Base-by-base conservation (phyloP, 2,113 vertebrate species). In the Chloropsis hardwickii region DNA sequence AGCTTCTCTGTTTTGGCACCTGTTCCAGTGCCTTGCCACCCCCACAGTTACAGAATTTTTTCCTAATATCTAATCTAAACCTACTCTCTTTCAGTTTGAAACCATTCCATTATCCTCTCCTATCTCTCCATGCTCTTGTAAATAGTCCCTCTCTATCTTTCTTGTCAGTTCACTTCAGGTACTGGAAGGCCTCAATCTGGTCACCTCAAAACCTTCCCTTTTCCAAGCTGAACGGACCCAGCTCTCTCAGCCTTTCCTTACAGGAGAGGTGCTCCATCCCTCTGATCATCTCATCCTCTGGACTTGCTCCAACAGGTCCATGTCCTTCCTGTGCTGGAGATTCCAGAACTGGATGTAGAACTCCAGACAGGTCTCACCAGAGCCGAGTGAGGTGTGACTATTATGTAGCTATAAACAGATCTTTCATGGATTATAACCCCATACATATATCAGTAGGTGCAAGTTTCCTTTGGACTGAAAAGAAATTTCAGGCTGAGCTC, bases 391-490 rank as follows among this genome's bases (percentile, higher is more conserved):
- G 47, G 6, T 61, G n/a, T 54, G 60, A 84, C 23, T 21, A 58
- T 62, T 9, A 11, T 87, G 56, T 31, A 60, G 3, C 22, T 78
- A 33, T n/a, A 62, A 78, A 12, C 3, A 6, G 42, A 62, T 29
- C 35, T 54, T n/a, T 51, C 44, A 48, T 7, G 40, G 44, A 40
- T 54, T 74, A 67, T 13, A 70, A 62, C 22, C 18, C n/a, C 67
- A 61, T 44, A 0, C 67, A 61, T 44, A 0, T 15, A 67, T 51
- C 39, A 64, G 19, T 22, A 40, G 33, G 28, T 23, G 5, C 23
- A 80, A 64, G 27, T 61, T 89, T 87, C 31, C 33, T 85, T 79
- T 39, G 25, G 58, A 64, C 37, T 70, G 42, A 66, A 77, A 72
- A 54, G 39, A 70, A 24, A 78, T 0, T 0, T 33, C 27, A 50